Evolutionary conservation across 2,888 invertebrate species (phyloP), one percentile per base, ranked within the genome.

Genomic region (Drosophila acutilabella): DNA sequence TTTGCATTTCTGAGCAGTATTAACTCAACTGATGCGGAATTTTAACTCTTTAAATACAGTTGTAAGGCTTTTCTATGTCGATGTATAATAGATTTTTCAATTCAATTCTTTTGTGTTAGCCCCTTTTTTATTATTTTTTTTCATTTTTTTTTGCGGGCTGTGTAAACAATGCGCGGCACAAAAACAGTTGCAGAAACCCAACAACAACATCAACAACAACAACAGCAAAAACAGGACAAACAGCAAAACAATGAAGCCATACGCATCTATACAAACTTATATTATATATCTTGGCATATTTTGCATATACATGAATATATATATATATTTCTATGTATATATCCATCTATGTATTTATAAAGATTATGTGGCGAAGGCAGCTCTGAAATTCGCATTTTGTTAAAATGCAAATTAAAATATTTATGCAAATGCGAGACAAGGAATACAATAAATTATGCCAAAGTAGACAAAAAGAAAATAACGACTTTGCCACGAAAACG

Each of bases 331-430:
- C 42, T 50, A 41, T 41, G 44, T 20, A 26, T 59, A 40, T 47
- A 16, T 44, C 8, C 26, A 50, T 48, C 18, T 45, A 68, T 64
- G 50, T 68, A 48, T 54, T 62, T 52, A 26, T 50, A 57, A 45
- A 60, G 74, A 69, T 69, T 51, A 64, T 74, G 58, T 54, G 40
- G 10, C 38, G 18, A 26, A 53, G 47, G 57, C 74, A 57, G 54
- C 59, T 45, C 56, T 51, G 57, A 71, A 76, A 68, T 76, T 68
- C 68, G 58, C 76, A 75, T 78, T 83, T 83, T 79, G 83, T 76
- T 83, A 71, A 83, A 86, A 83, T 83, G 83, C 83, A 83, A 83
- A 86, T 83, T 80, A 83, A 85, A 86, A 86, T 86, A 83, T 83
- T 83, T 83, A 83, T 83, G 83, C 81, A 83, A 83, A 83, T 83